Conservation (phyloP, 2,797 vertebrate species). For the Urosaurus nigricauda region DNA sequence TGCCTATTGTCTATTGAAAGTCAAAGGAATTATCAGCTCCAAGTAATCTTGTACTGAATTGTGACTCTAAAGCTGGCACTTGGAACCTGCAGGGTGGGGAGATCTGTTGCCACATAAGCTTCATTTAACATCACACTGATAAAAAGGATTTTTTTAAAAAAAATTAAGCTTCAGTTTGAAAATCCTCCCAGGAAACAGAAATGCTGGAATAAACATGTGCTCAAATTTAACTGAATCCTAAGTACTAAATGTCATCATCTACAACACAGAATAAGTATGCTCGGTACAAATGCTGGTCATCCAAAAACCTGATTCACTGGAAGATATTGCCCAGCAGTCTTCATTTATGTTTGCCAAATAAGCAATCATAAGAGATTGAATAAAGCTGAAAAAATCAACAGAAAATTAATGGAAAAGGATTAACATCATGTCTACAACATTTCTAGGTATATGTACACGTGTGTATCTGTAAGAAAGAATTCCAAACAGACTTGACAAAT, state of each 20-base stretch:
- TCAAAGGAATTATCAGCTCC: background rate
- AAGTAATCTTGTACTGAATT: background rate
- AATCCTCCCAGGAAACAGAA: background rate
- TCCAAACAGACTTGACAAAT: background rate
- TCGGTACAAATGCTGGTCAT: background rate
- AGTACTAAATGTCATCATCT: background rate
- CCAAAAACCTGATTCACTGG: constrained; percentile 7
- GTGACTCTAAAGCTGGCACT: constrained; percentile 1
- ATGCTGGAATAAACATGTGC: background rate
- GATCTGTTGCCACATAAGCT: constrained; percentile 22
- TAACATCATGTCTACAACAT: background rate
- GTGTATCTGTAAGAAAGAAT: background rate
- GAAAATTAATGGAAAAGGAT: background rate
- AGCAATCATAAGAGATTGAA: constrained; percentile 4
- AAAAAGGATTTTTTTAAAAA: background rate
- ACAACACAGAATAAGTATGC: background rate
- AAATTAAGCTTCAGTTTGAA: background rate
- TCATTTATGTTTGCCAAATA: background rate
- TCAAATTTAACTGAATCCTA: background rate
- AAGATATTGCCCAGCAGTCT: constrained; percentile 8
- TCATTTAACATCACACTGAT: background rate
- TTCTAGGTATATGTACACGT: background rate
- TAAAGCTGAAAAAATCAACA: background rate
- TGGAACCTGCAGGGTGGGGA: background rate
- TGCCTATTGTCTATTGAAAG: no score